Evolutionary conservation across 2,113 vertebrate species (phyloP).

Genomic region (Nannospalax galili): DNA sequence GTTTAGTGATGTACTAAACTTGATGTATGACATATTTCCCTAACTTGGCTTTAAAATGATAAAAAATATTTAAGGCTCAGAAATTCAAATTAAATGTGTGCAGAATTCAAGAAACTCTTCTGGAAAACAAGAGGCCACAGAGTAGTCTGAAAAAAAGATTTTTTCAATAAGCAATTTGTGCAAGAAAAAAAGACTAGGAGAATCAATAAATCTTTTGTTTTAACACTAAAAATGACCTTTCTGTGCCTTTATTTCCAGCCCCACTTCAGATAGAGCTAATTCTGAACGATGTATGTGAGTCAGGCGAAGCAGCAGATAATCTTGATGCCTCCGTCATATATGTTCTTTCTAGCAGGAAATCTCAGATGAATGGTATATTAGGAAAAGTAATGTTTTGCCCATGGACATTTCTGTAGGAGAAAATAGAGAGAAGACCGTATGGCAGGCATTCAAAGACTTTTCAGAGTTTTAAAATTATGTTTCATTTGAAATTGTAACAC

Average conservation of each 20-base stretch:
- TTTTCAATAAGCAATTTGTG: constrained; percentile 26
- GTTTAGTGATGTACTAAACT: constrained; percentile 23
- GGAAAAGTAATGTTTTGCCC: constrained; percentile 2
- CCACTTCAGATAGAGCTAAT: constrained; percentile 25
- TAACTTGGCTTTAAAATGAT: constrained; percentile 29
- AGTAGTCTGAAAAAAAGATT: constrained; percentile 15
- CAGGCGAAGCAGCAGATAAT: neutral
- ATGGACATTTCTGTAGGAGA: neutral
- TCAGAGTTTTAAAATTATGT: neutral
- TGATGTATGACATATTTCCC: neutral
- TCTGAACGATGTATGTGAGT: constrained; percentile 20
- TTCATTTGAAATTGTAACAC: constrained; percentile 27
- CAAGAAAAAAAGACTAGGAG: constrained; percentile 16
- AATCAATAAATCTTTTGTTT: constrained; percentile 50
- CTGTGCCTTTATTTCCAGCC: neutral
- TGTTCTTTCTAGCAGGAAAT: neutral
- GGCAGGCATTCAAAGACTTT: neutral
- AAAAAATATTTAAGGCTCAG: constrained; percentile 18
- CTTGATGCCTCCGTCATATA: neutral
- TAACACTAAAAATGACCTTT: neutral
- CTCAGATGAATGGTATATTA: neutral
- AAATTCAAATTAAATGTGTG: constrained; percentile 4
- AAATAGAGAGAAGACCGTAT: neutral
- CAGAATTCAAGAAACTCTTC: neutral
- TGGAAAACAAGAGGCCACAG: neutral